phyloP scores from a whole-genome alignment of 2,113 vertebrate species.

The Podarcis cretensis region DNA sequence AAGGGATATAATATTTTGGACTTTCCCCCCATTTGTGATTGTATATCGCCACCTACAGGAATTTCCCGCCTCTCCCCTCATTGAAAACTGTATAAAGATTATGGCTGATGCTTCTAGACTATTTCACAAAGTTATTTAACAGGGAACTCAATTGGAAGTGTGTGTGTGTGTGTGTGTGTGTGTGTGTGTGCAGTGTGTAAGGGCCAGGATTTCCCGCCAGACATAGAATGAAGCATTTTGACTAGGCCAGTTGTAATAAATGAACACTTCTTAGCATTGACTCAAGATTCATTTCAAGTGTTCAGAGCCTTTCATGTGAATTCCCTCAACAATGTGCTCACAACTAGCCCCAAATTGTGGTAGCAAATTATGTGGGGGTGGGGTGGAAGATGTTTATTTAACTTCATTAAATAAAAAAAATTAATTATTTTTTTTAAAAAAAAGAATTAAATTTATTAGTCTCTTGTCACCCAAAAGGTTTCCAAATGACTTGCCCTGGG shows the following conservation, averaged over 20 bases:
- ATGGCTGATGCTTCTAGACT: too few relatives aligned
- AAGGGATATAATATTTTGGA: neutral
- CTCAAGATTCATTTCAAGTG: neutral
- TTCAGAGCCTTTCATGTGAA: neutral
- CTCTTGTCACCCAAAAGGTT: too few relatives aligned
- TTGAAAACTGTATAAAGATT: neutral
- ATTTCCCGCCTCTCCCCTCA: neutral
- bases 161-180: too few relatives aligned
- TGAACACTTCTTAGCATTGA: neutral
- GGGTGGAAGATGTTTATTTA: neutral
- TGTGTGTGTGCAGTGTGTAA: too few relatives aligned
- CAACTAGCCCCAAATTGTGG: neutral
- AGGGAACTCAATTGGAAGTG: neutral
- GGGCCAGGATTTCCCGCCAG: neutral
- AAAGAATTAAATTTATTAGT: too few relatives aligned
- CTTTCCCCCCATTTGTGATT: conserved; percentile 68
- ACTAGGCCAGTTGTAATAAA: too few relatives aligned
- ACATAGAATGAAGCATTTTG: neutral
- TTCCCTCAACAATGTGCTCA: neutral
- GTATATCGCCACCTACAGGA: conserved; percentile 81
- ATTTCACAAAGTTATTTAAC: neutral
- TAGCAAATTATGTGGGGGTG: neutral
- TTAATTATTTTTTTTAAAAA: too few relatives aligned
- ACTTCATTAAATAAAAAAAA: neutral
- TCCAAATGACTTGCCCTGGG: too few relatives aligned